Evolutionary conservation across 2,888 invertebrate genomes (phyloP), one percentile per base, ranked within the genome.

Genomic region (Autographa gamma): DNA sequence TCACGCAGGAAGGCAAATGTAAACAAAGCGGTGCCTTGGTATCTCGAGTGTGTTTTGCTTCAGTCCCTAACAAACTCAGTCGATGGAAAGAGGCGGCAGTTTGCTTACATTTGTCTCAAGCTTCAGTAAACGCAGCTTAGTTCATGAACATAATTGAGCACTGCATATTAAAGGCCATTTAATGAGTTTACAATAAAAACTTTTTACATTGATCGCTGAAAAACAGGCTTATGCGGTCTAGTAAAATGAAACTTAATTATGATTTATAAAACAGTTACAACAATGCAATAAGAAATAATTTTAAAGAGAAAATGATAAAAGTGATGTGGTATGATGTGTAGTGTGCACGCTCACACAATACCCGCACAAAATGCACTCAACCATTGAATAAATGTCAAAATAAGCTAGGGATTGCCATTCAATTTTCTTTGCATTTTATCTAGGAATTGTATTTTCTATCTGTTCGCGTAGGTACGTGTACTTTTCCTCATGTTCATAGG

Each of bases 401-500:
- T 73, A 79, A 72, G 69, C 66, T 62, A 69, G 76, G 69, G 59
- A 71, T 76, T 74, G 71, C 67, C 69, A 72, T 82, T 82, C 70
- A 74, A 80, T 79, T 77, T 70, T 59, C 72, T 71, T 68, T 78
- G 69, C 62, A 73, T 69, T 74, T 69, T 66, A 72, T 73, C 63
- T 71, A 60, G 62, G 59, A 76, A 79, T 70, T 59, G 63, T 81
- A 79, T 79, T 76, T 83, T 77, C 76, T 74, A 82, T 83, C 80
- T 82, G 69, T 79, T 74, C 70, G 76, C 70, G 64, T 66, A 41
- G 60, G 77, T 74, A 73, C 68, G 73, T 80, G 76, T 68, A 69
- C 66, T 63, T 60, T 63, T 59, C 66, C 64, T 34, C 65, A 25
- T 25, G 60, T 63, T 72, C 75, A 66, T 71, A 70, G 60, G 25